phyloP scores from a whole-genome alignment of 2,888 invertebrate genomes.

The Elegia similella region DNA sequence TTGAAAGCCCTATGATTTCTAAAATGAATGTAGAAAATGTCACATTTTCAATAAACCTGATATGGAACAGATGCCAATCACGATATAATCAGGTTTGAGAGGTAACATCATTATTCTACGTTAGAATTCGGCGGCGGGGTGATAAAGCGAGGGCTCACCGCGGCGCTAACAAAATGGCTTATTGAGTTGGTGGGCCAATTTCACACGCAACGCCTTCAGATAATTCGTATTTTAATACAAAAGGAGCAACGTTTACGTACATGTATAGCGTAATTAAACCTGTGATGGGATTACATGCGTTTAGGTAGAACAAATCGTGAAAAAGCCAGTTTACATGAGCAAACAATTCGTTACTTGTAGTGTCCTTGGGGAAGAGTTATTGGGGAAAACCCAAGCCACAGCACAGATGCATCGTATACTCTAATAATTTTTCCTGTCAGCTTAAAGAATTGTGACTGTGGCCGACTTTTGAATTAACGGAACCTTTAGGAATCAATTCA shows the following conservation, averaged over 20 bases:
- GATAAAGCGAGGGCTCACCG: slow-evolving; percentile 57
- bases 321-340: too few relatives aligned
- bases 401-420: too few relatives aligned
- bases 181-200: slow-evolving; percentile 58
- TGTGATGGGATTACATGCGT: too few relatives aligned
- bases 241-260: slow-evolving; percentile 21
- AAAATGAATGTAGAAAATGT: slow-evolving; percentile 11
- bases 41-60: slow-evolving; percentile 14
- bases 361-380: too few relatives aligned
- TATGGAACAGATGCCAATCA: slow-evolving; percentile 14
- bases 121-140: slow-evolving; percentile 51
- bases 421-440: too few relatives aligned
- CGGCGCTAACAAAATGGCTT: slow-evolving; percentile 59
- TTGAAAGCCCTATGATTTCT: background rate
- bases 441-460: too few relatives aligned
- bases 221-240: slow-evolving; percentile 16
- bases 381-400: too few relatives aligned
- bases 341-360: too few relatives aligned
- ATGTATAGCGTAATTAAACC: background rate
- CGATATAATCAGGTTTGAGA: slow-evolving; percentile 33
- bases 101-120: slow-evolving; percentile 57
- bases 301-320: too few relatives aligned
- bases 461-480: too few relatives aligned
- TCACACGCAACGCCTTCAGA: slow-evolving; percentile 35
- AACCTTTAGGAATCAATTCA: too few relatives aligned